Conservation (phyloP, 2,888 invertebrate species). For the Drosophila subquinaria region DNA sequence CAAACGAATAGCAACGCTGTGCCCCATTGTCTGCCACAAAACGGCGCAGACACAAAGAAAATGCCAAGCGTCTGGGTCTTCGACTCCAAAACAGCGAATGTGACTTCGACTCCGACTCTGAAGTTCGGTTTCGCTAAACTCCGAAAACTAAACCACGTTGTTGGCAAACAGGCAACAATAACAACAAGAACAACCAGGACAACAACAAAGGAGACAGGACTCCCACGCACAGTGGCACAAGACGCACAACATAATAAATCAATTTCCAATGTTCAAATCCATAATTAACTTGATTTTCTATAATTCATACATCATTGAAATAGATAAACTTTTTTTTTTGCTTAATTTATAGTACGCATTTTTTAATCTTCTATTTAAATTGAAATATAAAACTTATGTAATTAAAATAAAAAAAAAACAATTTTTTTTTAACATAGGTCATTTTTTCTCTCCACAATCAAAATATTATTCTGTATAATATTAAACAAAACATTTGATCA, state of each 20-base stretch:
- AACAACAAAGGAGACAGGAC: neutral
- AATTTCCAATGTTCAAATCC: neutral
- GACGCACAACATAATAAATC: too few relatives aligned
- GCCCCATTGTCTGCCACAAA: constrained; percentile 28
- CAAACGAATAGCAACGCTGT: constrained; percentile 11
- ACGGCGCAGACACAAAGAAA: constrained; percentile 57
- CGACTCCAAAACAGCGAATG: constrained; percentile 32
- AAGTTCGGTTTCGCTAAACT: constrained; percentile 70
- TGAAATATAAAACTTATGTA: too few relatives aligned
- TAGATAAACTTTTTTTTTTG: too few relatives aligned
- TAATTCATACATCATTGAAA: too few relatives aligned
- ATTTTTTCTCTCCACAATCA: too few relatives aligned
- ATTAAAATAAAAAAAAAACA: too few relatives aligned
- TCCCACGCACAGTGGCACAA: constrained; percentile 1
- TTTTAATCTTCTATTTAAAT: too few relatives aligned
- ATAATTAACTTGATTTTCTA: neutral
- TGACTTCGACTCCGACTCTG: constrained; percentile 5
- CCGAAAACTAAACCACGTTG: constrained; percentile 51
- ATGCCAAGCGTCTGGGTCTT: constrained; percentile 35
- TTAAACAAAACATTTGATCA: too few relatives aligned
- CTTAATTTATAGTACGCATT: too few relatives aligned
- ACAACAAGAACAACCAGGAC: constrained; percentile 17
- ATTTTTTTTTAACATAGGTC: too few relatives aligned
- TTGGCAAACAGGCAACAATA: constrained; percentile 23
- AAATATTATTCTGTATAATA: too few relatives aligned